These are phyloP conservation scores for Ailuropoda melanoleuca DNA, from an alignment of 2,113 vertebrate species.

Conservation along the genomic window DNA sequence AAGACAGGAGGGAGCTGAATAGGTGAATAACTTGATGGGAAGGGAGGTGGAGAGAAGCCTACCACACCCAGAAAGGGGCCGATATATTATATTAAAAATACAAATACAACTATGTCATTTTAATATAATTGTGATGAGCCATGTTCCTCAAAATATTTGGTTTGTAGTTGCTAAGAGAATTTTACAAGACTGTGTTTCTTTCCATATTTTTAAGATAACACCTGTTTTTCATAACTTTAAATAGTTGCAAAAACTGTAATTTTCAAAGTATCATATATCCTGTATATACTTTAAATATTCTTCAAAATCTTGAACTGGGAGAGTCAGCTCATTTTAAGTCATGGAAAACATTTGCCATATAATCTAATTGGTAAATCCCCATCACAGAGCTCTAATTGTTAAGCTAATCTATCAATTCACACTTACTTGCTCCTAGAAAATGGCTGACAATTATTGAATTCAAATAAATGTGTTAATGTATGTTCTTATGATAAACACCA, in stretches of 20 bases:
- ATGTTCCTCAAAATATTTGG: neutral
- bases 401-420: neutral
- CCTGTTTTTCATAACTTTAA: neutral
- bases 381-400: neutral
- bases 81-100: neutral
- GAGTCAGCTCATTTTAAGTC: neutral
- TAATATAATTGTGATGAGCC: neutral
- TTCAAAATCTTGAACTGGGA: neutral
- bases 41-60: neutral
- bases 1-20: neutral
- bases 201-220: neutral
- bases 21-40: neutral
- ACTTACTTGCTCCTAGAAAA: neutral
- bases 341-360: neutral
- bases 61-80: neutral
- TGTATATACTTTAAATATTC: neutral
- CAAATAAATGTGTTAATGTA: neutral
- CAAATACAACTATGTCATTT: neutral
- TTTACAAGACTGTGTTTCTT: neutral
- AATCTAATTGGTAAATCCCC: neutral
- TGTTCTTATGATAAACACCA: neutral
- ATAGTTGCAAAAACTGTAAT: neutral
- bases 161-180: neutral
- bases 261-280: neutral
- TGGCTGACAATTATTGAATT: neutral